Percentiles rank a stretch among this genome's conserved stretches.
These are phyloP conservation scores for Agapornis roseicollis DNA, from an alignment of 2,113 vertebrate species.

Conservation along the genomic window DNA sequence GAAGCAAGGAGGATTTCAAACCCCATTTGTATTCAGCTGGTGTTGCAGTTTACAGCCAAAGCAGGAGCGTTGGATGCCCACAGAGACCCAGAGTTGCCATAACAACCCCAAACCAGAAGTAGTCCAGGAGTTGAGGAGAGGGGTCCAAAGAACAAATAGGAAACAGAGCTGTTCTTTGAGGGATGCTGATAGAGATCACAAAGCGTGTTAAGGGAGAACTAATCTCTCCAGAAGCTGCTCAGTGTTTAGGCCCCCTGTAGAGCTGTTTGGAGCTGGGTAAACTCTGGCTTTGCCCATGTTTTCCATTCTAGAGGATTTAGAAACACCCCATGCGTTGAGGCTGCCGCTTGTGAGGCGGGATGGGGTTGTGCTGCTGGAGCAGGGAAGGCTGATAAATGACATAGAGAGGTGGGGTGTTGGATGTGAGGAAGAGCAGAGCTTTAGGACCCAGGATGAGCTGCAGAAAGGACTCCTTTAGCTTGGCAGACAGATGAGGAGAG, in stretches of 20 bases:
- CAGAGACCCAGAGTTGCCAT: conserved; percentile 71
- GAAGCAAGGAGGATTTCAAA: not conserved
- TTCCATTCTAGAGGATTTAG: not conserved
- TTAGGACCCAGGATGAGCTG: not conserved
- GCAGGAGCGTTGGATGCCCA: conserved; percentile 8
- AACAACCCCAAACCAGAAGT: conserved; percentile 78
- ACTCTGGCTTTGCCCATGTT: conserved; percentile 26
- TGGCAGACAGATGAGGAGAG: not conserved
- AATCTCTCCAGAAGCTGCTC: conserved; percentile 15
- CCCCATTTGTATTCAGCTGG: conserved; percentile 32
- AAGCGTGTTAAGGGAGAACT: not conserved
- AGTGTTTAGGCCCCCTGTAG: not conserved
- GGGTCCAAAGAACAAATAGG: conserved; percentile 48
- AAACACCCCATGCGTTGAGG: not conserved
- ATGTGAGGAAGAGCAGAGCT: not conserved
- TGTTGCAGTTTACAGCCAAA: conserved; percentile 60
- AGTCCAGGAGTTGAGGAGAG: conserved; percentile 62
- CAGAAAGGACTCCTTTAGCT: not conserved
- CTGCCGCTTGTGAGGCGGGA: not conserved
- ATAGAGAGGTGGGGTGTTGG: not conserved
- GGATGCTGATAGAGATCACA: conserved; percentile 13
- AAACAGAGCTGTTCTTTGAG: conserved; percentile 16
- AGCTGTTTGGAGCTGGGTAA: not conserved
- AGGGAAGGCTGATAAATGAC: not conserved
- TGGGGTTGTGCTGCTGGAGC: not conserved